Conservation (phyloP, 2,797 vertebrate species). For the Xenops minutus region DNA sequence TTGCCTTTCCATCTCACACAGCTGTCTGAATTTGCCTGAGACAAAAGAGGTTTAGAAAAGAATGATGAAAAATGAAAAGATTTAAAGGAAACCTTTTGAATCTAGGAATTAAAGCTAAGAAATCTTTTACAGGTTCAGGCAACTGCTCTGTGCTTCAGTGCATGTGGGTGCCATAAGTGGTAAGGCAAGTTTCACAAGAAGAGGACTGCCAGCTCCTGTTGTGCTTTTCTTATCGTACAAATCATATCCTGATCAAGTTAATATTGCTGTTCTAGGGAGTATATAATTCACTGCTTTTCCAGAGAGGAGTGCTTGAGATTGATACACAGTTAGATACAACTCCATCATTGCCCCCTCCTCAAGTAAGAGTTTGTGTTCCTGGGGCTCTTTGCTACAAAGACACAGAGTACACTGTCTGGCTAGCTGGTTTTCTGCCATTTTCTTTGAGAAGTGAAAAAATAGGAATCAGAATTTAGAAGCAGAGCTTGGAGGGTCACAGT, state of each 20-base stretch:
- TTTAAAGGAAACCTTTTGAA: neutral
- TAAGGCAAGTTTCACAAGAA: neutral
- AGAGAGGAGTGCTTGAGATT: neutral
- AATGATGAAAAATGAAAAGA: neutral
- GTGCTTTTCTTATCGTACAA: neutral
- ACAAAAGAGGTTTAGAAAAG: neutral
- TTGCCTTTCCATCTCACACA: neutral
- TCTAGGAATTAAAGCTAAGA: neutral
- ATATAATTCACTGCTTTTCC: neutral
- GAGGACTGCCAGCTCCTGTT: neutral
- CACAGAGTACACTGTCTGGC: fast-evolving
- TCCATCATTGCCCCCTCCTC: neutral
- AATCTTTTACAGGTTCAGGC: slow-evolving; percentile 3
- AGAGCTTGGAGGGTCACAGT: neutral
- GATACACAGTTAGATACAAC: neutral
- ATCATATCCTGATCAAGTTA: neutral
- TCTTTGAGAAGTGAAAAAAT: neutral
- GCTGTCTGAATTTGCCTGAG: neutral
- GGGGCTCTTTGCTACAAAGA: neutral
- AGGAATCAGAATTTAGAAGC: neutral
- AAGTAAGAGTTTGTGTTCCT: neutral
- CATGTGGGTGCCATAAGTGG: neutral
- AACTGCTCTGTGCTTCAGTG: neutral
- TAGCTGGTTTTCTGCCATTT: neutral
- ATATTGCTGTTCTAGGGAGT: neutral